Evolutionary conservation across 2,888 invertebrate genomes (phyloP), one percentile per base, ranked within the genome.

Genomic region (Watsonalla cultraria): DNA sequence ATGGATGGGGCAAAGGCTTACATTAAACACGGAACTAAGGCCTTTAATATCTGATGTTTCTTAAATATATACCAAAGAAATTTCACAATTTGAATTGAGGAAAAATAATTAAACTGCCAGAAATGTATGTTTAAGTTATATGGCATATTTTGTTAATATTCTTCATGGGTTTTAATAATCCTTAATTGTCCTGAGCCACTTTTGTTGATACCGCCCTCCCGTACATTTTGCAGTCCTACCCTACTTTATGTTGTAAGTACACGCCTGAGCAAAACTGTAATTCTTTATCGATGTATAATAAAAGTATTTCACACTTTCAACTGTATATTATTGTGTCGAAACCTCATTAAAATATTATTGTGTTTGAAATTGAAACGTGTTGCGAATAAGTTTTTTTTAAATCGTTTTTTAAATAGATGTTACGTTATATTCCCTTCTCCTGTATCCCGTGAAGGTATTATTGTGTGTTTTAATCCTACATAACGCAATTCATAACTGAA

Each of bases 1-100:
- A 24, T 4, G 64, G 56, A 52, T 57, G 56, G 62, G 65, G 72
- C 46, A 71, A 73, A 54, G 66, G 66, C 48, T 71, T 51, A 60
- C 63, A 64, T 49, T 59, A 45, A 54, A 47, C 47, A 15, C 49
- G 46, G 46, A 14, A 8, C 8, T 37, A 37, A 4, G 6, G 9
- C 37, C 9, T 9, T 11, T 42, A 42, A 8, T 4, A 42, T 5
- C 24, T 24, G 4, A 24, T 24, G 24, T 24, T 24, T 24, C 24
- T 24, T 24, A n/a, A n/a, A n/a, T n/a, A n/a, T n/a, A 24, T 24
- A 24, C 24, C 24, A 24, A 24, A 24, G 24, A 24, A 24, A 24
- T 24, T 24, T 24, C 24, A 24, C 24, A 24, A 2, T 24, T 24
- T 24, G 24, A 24, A 24, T 24, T 24, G 24, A 24, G 24, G 24